These are phyloP conservation scores for Manis crassicaudata DNA, from an alignment of 2,797 vertebrate genomes.

Conservation along the genomic window DNA sequence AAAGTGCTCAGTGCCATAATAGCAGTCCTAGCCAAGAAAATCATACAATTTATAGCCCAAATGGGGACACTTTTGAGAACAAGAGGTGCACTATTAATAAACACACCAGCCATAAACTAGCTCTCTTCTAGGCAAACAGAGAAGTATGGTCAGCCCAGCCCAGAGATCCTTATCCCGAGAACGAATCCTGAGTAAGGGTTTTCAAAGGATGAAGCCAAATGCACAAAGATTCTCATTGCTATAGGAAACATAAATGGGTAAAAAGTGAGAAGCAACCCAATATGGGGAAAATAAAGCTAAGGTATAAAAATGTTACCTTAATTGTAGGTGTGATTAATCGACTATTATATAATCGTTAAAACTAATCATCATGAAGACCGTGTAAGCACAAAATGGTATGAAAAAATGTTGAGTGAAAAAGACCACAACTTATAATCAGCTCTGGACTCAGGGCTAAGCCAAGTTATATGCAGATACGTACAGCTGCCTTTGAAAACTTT, in stretches of 20 bases:
- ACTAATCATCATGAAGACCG: neutral
- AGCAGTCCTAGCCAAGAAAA: neutral
- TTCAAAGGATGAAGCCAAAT: neutral
- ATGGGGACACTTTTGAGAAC: neutral
- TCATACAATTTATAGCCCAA: neutral
- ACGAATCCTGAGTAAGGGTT: neutral
- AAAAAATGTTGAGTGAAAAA: neutral
- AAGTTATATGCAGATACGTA: neutral
- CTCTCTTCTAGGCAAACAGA: neutral
- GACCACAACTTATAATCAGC: neutral
- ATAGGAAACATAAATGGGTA: neutral
- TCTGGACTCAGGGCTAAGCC: neutral
- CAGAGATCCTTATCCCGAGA: neutral
- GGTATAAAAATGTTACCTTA: neutral
- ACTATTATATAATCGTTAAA: neutral
- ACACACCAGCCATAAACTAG: neutral
- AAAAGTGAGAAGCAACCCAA: neutral
- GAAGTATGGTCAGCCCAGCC: neutral
- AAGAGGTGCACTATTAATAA: neutral
- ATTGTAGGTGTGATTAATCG: neutral
- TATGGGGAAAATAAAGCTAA: neutral
- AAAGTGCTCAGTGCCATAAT: neutral
- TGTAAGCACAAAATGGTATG: neutral
- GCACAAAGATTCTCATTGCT: neutral
- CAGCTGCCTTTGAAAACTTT: no score